Conservation (phyloP, 2,888 invertebrate genomes). For the Stenichneumon culpator region DNA sequence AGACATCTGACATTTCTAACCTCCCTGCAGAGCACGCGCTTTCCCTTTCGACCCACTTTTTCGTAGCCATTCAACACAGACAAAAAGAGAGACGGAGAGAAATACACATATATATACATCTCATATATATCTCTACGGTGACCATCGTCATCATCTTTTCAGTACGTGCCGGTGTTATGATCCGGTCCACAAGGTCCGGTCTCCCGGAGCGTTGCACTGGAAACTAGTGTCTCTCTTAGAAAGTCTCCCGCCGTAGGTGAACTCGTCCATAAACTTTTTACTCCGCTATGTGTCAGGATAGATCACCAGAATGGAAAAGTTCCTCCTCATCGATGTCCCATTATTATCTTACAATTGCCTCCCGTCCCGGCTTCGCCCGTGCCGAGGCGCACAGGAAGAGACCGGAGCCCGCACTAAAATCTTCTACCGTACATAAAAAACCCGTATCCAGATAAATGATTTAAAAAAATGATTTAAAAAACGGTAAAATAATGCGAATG, state of each 20-base stretch:
- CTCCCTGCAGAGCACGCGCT: conserved; percentile 62
- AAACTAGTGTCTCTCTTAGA: conserved; percentile 55
- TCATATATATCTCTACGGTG: conserved; percentile 37
- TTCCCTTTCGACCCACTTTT: conserved; percentile 73
- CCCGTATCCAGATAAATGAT: not conserved
- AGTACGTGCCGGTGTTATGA: conserved; percentile 57
- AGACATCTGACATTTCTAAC: conserved; percentile 69
- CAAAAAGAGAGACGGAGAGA: conserved; percentile 29
- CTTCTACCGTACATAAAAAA: not conserved
- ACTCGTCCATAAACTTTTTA: conserved; percentile 5
- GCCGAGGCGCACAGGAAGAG: not conserved
- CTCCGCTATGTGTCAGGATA: not conserved
- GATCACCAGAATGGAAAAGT: conserved; percentile 32
- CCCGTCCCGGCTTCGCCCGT: not conserved
- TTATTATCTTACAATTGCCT: conserved; percentile 23
- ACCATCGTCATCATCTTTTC: conserved; percentile 64
- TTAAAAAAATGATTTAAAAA: no score
- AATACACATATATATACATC: conserved; percentile 5
- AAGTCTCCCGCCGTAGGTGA: conserved; percentile 46
- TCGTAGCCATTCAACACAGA: conserved; percentile 57
- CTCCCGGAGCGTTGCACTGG: conserved; percentile 43
- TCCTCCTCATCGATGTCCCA: conserved; percentile 20
- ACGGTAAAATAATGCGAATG: no score
- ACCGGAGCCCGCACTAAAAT: not conserved
- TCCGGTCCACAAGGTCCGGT: conserved; percentile 58